These are phyloP conservation scores for Drosophila kepulauana DNA, from an alignment of 1,140 invertebrate species.

Conservation along the genomic window DNA sequence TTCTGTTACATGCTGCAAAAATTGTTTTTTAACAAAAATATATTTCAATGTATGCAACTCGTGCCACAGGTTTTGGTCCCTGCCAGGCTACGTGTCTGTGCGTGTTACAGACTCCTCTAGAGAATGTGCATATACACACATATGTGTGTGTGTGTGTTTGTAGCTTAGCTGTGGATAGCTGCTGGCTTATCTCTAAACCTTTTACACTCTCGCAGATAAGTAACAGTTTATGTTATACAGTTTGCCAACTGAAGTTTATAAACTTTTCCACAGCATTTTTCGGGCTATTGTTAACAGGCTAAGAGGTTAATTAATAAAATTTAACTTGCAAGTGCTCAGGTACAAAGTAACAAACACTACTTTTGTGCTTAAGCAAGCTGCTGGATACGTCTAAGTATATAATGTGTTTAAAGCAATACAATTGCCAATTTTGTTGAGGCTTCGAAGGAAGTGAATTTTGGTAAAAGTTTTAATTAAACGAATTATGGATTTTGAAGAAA, in stretches of 20 bases:
- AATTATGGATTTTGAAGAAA: too few relatives aligned
- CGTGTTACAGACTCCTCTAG: too few relatives aligned
- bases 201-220: constrained; percentile 64
- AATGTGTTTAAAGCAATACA: not conserved
- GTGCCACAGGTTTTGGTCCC: constrained; percentile 9
- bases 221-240: constrained; percentile 60
- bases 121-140: constrained; percentile 1
- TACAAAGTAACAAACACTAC: not conserved
- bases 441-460: too few relatives aligned
- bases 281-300: not conserved
- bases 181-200: constrained; percentile 61
- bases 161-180: constrained; percentile 50
- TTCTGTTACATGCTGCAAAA: constrained; percentile 39
- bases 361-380: not conserved
- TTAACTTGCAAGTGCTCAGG: constrained; percentile 1
- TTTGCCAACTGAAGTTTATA: constrained; percentile 28
- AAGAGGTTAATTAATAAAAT: constrained; percentile 15
- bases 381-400: not conserved
- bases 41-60: constrained; percentile 56
- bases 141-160: constrained; percentile 27
- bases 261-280: constrained; percentile 24
- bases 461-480: too few relatives aligned
- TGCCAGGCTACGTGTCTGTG: constrained; percentile 1
- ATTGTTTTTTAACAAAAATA: constrained; percentile 77
- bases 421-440: too few relatives aligned